Base-by-base conservation (phyloP, 92 coral and sea anemone species). In the Montipora capitata region DNA sequence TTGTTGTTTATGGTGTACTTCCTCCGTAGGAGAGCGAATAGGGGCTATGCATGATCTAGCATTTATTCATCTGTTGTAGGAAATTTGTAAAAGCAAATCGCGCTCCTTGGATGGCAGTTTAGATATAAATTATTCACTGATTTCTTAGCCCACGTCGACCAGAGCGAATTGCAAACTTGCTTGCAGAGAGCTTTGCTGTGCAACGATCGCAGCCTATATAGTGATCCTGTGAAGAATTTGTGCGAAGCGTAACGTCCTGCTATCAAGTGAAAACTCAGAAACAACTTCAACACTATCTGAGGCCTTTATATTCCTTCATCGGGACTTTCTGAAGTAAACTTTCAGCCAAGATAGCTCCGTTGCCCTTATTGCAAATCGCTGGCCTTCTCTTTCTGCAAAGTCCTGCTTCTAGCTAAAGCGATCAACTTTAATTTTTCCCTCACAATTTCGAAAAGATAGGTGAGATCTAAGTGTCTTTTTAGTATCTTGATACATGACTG, bases 51-150 rank as follows among this genome's bases (percentile, higher is more conserved):
- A 45, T 59, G 75, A 63, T 63, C 20, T 64, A 76, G 76, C 76
- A 51, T 64, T 64, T 85, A 51, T 48, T 85, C 83, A 43, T 85
- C 40, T 65, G 68, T 7, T 41, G 5, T 35, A 65, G 83, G 62
- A 75, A 81, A 52, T 49, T n/a, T 62, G 62, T 74, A 51, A 76
- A 85, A 40, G 76, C 67, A 66, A 67, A 76, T 45, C 76, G 16
- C 87, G n/a, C 56, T 59, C 87, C 38, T 81, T 49, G 83, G 49
- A 76, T 61, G 59, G 72, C 75, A 75, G 40, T 77, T 74, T 51
- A 75, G 14, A 10, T 64, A 85, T 85, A 43, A 85, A 85, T 85
- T 63, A 85, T 85, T 85, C 45, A 85, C 66, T 61, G 54, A 61
- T 59, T 16, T 45, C 62, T 9, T 73, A 16, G 42, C 87, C 87